Percentiles rank a stretch among this genome's conserved stretches.
Evolutionary conservation across 1,140 invertebrate species (phyloP).

Genomic region (Heliconius hewitsoni): DNA sequence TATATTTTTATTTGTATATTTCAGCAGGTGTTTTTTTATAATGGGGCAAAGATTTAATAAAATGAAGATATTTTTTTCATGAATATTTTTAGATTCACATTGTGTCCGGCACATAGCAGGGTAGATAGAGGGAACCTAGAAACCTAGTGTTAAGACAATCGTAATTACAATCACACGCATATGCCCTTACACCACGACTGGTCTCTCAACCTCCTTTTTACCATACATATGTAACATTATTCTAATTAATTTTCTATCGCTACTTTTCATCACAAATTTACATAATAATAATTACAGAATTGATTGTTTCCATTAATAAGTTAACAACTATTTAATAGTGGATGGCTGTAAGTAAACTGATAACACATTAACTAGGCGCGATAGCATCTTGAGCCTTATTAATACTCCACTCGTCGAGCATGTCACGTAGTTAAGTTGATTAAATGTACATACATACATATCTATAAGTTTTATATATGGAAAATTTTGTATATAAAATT

Average conservation of each 20-base stretch:
- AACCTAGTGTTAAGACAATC: too few species aligned
- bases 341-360: background rate
- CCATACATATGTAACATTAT: background rate
- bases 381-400: conserved; percentile 7
- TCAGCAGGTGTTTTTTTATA: too few species aligned
- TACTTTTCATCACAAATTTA: background rate
- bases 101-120: too few species aligned
- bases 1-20: too few species aligned
- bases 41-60: too few species aligned
- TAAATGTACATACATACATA: background rate
- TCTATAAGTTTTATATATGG: too few species aligned
- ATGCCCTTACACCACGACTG: too few species aligned
- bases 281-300: background rate
- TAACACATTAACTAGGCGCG: background rate
- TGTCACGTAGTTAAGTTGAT: conserved; percentile 7
- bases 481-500: background rate
- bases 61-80: too few species aligned
- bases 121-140: too few species aligned
- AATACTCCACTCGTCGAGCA: background rate
- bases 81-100: too few species aligned
- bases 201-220: too few species aligned
- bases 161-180: too few species aligned
- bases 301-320: conserved; percentile 8
- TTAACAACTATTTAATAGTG: background rate
- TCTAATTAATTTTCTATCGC: background rate